Percentiles rank a stretch among this genome's conserved stretches.
phyloP scores from a whole-genome alignment of 2,797 vertebrate genomes.

The Acanthurus lineatus region DNA sequence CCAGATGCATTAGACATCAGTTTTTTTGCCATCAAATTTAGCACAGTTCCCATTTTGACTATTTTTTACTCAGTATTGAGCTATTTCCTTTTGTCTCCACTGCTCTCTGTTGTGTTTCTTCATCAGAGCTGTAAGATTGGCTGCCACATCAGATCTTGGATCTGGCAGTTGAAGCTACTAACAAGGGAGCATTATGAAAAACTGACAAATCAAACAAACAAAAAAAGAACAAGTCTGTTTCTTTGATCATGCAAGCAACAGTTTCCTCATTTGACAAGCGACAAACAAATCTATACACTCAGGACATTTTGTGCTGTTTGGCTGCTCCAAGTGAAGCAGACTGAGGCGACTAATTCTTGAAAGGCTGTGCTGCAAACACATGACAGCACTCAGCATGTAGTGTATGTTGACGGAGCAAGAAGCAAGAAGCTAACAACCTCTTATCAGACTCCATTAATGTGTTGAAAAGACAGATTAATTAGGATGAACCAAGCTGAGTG shows the following conservation, averaged over 20 bases:
- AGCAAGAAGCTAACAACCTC: conserved; percentile 23
- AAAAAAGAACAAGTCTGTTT: conserved; percentile 33
- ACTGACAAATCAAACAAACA: conserved; percentile 28
- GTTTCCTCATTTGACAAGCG: conserved; percentile 32
- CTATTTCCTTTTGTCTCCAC: conserved; percentile 1
- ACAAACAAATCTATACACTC: conserved; percentile 22
- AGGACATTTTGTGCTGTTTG: conserved; percentile 30
- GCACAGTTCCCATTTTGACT: conserved; percentile 9
- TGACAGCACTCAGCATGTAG: background rate
- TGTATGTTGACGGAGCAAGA: conserved; percentile 21
- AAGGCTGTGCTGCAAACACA: conserved; percentile 32
- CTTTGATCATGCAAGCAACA: conserved; percentile 43
- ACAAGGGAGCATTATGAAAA: conserved; percentile 41
- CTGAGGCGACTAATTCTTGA: conserved; percentile 5
- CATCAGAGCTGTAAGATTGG: conserved; percentile 14
- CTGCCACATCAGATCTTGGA: conserved; percentile 38
- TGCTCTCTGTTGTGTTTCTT: conserved; percentile 25
- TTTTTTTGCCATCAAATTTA: conserved; percentile 20
- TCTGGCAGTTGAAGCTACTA: conserved; percentile 51
- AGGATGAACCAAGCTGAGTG: conserved; percentile 30
- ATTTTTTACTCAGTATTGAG: conserved; percentile 12
- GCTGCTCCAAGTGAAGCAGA: conserved; percentile 34
- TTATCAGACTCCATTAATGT: conserved; percentile 45
- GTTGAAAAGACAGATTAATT: conserved; percentile 26
- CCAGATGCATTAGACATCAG: conserved; percentile 9